Evolutionary conservation across 2,888 invertebrate species (phyloP).

Genomic region (Drosophila anomalata): DNA sequence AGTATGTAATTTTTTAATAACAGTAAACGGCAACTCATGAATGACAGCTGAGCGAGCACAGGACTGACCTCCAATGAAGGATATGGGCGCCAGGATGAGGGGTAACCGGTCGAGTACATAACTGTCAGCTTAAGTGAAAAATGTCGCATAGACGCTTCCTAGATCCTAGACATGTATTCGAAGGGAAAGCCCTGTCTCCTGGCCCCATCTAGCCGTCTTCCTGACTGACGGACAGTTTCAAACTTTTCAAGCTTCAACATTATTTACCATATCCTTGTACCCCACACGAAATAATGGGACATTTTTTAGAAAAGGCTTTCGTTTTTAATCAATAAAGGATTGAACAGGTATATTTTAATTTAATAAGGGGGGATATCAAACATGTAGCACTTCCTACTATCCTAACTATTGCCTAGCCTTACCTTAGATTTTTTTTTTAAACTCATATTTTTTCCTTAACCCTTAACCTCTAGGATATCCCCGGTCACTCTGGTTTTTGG

Average conservation of each 20-base stretch:
- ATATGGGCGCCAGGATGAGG: slow-evolving; percentile 2
- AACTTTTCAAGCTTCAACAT: slow-evolving; percentile 63
- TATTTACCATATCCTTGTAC: slow-evolving; percentile 20
- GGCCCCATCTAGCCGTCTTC: slow-evolving; percentile 24
- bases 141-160: slow-evolving; percentile 72
- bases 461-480: slow-evolving; percentile 2
- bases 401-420: not conserved
- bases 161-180: slow-evolving; percentile 42
- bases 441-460: slow-evolving; percentile 14
- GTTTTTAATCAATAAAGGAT: not conserved
- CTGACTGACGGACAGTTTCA: slow-evolving; percentile 43
- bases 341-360: no score
- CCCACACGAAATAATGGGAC: slow-evolving; percentile 7
- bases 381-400: no score
- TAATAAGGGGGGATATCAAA: no score
- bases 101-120: slow-evolving; percentile 56
- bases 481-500: slow-evolving; percentile 4
- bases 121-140: slow-evolving; percentile 81
- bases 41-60: slow-evolving; percentile 72
- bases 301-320: slow-evolving; percentile 2
- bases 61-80: slow-evolving; percentile 49
- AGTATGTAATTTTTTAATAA: slow-evolving; percentile 77
- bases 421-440: not conserved
- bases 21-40: slow-evolving; percentile 73
- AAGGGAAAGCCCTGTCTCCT: slow-evolving; percentile 33